phyloP scores from a whole-genome alignment of 2,888 invertebrate species.

The Rhagonycha fulva region DNA sequence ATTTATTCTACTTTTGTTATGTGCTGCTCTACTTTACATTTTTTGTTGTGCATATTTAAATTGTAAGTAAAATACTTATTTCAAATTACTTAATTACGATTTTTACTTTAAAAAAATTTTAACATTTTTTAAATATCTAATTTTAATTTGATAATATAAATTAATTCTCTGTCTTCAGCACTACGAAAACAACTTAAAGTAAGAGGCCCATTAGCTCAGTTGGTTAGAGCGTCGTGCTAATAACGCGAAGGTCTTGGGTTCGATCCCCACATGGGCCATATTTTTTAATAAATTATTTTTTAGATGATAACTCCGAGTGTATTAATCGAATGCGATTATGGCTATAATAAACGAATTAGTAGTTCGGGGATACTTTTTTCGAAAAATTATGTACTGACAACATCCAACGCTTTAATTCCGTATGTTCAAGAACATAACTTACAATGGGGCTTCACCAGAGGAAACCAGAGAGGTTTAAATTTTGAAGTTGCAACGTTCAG shows the following conservation, averaged over 20 bases:
- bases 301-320: neutral
- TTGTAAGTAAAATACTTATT: neutral
- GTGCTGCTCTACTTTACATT: neutral
- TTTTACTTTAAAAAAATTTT: too few species aligned
- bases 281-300: constrained; percentile 6
- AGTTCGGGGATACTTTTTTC: constrained; percentile 17
- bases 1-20: neutral
- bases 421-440: constrained; percentile 7
- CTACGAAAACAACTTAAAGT: neutral
- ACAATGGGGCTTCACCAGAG: neutral
- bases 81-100: neutral
- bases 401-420: constrained; percentile 6
- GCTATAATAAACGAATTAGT: neutral
- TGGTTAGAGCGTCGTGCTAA: constrained; percentile 79
- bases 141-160: neutral
- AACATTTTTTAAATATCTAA: neutral
- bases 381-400: constrained; percentile 13
- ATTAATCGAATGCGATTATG: neutral
- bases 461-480: constrained; percentile 3
- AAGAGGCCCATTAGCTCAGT: constrained; percentile 72
- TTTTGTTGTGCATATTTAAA: neutral
- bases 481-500: neutral
- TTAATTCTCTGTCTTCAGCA: neutral
- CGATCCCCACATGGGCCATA: constrained; percentile 74
- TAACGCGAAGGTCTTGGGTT: constrained; percentile 78